Evolutionary conservation across 2,888 invertebrate genomes (phyloP), one percentile per base, ranked within the genome.

Genomic region (Lasioglossum calceatum): DNA sequence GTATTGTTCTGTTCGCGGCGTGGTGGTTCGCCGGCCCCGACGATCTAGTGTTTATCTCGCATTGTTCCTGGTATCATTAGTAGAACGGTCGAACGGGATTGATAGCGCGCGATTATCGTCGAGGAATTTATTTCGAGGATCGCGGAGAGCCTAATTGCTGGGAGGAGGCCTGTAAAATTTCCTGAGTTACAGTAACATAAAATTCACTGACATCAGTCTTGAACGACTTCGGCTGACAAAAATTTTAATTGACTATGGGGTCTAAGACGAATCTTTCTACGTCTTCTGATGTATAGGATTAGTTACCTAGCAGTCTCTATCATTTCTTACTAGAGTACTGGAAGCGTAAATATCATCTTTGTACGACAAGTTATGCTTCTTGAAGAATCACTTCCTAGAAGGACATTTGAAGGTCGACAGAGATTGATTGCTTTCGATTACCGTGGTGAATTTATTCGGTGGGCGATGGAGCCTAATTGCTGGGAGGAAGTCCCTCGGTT

Each of bases 51-150:
- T 67, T 67, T 67, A 67, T 67, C 67, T 67, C 19, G 36, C 36
- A 36, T 67, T 67, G 36, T 67, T 67, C 36, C 67, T 10, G 67
- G 67, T 67, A 67, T 67, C 67, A 67, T 67, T 67, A 67, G 32
- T 36, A 36, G 36, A 67, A 67, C 67, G 36, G 19, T 67, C 32
- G 67, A 67, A 39, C 36, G 36, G 67, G 36, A 67, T 36, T 67
- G 67, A 67, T 36, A 67, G 67, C 7, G 67, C 67, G 4, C 67
- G 36, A 23, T 67, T 23, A 36, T 39, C 67, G 36, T 8, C 27
- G 5, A 1, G 61, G 16, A 64, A 64, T 64, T 64, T 64, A 64
- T 64, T 64, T 32, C 14, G 32, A 54, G 23, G 54, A 54, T 54
- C 32, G 16, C 27, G 7, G 7, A n/a, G 32, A 14, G 61, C 32